Evolutionary conservation across 53 echinoderm and acorn worm species (phyloP).

Genomic region (Patiria pectinifera): DNA sequence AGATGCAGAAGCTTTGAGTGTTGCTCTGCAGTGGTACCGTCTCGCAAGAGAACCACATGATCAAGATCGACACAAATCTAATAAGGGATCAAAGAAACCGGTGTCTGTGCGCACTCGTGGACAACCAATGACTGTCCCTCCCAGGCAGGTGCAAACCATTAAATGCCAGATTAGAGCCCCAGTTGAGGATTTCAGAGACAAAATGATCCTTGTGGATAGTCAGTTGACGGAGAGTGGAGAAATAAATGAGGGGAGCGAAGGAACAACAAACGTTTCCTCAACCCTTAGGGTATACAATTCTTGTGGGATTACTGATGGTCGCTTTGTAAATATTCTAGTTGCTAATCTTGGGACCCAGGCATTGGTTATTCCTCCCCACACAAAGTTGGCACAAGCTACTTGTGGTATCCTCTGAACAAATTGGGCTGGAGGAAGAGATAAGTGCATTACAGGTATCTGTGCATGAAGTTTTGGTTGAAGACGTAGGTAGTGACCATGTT

Average conservation of each 20-base stretch:
- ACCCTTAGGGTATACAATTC: neutral
- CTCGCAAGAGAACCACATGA: neutral
- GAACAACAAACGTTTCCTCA: neutral
- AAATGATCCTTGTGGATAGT: no score
- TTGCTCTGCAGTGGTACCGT: neutral
- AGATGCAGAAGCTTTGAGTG: no score
- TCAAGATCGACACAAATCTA: neutral
- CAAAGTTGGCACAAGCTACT: constrained; percentile 3
- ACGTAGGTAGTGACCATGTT: neutral
- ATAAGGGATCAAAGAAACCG: neutral
- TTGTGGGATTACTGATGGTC: constrained; percentile 1
- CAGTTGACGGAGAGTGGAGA: neutral
- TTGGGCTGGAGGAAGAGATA: neutral
- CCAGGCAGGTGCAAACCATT: no score
- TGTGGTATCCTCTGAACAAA: neutral
- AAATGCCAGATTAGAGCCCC: no score
- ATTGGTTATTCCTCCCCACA: constrained; percentile 6
- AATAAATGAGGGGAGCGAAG: neutral
- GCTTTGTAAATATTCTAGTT: no score
- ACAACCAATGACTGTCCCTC: neutral
- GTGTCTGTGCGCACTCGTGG: neutral
- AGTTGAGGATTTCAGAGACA: no score
- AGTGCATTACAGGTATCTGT: constrained; percentile 7
- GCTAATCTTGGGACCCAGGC: constrained; percentile 2
- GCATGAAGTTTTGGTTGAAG: constrained; percentile 5